Conservation (phyloP, 2,797 vertebrate species). For the Ceyx erithaca region DNA sequence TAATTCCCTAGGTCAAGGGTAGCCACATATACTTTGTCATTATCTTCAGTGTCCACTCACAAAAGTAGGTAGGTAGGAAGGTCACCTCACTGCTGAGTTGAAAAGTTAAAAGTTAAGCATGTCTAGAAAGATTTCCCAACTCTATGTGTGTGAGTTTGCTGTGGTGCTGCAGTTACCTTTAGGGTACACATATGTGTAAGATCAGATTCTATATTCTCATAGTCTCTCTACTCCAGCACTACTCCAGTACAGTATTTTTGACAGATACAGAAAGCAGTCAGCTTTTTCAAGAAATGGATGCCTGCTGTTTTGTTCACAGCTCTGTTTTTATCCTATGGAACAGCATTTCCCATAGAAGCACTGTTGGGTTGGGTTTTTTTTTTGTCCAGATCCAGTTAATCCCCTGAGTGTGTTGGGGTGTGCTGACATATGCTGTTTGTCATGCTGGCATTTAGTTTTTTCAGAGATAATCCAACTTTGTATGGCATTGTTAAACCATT, state of each 20-base stretch:
- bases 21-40: not conserved
- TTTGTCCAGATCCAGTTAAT: constrained; percentile 33
- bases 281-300: not conserved
- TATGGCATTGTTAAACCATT: constrained; percentile 39
- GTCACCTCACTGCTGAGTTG: not conserved
- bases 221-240: not conserved
- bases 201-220: not conserved
- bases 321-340: constrained; percentile 42
- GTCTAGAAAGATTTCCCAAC: not conserved
- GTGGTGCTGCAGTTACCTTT: not conserved
- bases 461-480: constrained; percentile 33
- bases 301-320: not conserved
- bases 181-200: not conserved
- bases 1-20: not conserved
- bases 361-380: not conserved
- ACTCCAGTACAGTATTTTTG: not conserved
- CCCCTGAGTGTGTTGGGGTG: not conserved
- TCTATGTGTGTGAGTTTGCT: not conserved
- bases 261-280: not conserved
- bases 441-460: constrained; percentile 22
- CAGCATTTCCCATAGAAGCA: constrained; percentile 23
- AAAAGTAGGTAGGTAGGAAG: not conserved
- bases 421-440: constrained; percentile 57
- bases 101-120: not conserved
- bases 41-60: not conserved